A percentile compares a stretch with the other conserved stretches of the same genome.
These are phyloP conservation scores for Caenorhabditis sp. DNA, from an alignment of 2,888 invertebrate genomes.

Conservation along the genomic window DNA sequence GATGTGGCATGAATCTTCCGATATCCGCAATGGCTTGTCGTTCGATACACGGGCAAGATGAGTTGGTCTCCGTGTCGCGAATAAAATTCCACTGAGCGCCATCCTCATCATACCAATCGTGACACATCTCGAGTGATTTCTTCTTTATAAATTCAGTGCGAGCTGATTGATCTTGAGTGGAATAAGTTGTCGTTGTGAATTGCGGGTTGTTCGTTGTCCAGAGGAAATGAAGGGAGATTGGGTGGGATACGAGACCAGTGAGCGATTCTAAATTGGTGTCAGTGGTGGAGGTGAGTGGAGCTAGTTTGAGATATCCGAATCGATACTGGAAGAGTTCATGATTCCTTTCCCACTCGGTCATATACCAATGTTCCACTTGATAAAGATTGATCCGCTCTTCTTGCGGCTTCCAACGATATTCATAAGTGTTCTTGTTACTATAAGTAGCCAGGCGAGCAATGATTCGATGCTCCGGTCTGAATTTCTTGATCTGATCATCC, in stretches of 20 bases:
- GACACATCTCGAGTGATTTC: constrained; percentile 66
- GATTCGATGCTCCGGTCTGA: constrained; percentile 66
- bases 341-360: constrained; percentile 68
- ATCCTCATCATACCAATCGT: constrained; percentile 68
- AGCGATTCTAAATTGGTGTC: not conserved
- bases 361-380: constrained; percentile 69
- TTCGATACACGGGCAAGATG: constrained; percentile 81
- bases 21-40: constrained; percentile 90
- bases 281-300: constrained; percentile 48
- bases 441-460: constrained; percentile 66
- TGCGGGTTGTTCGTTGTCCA: constrained; percentile 66
- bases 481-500: constrained; percentile 69
- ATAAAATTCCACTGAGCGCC: constrained; percentile 70
- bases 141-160: constrained; percentile 53
- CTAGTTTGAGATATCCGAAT: constrained; percentile 68
- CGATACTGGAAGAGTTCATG: constrained; percentile 66
- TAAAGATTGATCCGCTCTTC: constrained; percentile 68
- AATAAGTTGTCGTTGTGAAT: constrained; percentile 56
- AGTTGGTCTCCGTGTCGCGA: constrained; percentile 69
- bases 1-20: constrained; percentile 84
- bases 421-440: constrained; percentile 62
- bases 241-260: constrained; percentile 64
- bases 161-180: constrained; percentile 55
- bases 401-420: constrained; percentile 65
- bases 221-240: constrained; percentile 69